A percentile compares a stretch with the other conserved stretches of the same genome.
These are phyloP conservation scores for Acanthaster planci DNA, from an alignment of 35 echinoderm and acorn worm species.

Conservation along the genomic window DNA sequence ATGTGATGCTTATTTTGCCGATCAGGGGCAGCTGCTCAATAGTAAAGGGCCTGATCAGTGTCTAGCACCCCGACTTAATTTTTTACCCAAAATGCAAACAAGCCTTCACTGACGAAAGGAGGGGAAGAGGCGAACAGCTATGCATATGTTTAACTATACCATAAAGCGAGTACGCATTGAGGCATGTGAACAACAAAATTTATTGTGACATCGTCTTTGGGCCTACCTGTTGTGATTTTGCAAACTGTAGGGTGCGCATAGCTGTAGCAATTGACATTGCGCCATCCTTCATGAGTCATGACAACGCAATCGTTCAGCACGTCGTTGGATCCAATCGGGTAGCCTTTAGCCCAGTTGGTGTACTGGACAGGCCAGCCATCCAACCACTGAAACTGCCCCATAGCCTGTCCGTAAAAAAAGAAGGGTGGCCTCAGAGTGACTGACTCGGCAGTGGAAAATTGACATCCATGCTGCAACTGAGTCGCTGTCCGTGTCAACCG, in stretches of 20 bases:
- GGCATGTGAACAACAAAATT: too few relatives aligned
- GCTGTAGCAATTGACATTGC: conserved; percentile 58
- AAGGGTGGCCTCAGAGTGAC: too few relatives aligned
- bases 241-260: conserved; percentile 48
- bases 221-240: conserved; percentile 67
- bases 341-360: conserved; percentile 72
- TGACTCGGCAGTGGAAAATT: neutral
- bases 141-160: too few relatives aligned
- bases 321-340: conserved; percentile 48
- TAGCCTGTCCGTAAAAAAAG: conserved; percentile 47
- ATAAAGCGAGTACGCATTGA: too few relatives aligned
- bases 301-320: conserved; percentile 55
- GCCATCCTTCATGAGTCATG: conserved; percentile 52
- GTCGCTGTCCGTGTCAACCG: neutral
- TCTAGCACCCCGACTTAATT: too few relatives aligned
- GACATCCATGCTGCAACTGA: neutral
- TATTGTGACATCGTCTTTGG: too few relatives aligned
- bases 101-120: too few relatives aligned
- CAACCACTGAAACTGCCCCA: conserved; percentile 64
- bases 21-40: too few relatives aligned
- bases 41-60: too few relatives aligned
- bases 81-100: too few relatives aligned
- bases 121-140: too few relatives aligned
- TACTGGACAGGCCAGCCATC: conserved; percentile 82
- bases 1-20: too few relatives aligned